Conservation (phyloP, 2,797 vertebrate species). For the Lutjanus argentimaculatus region DNA sequence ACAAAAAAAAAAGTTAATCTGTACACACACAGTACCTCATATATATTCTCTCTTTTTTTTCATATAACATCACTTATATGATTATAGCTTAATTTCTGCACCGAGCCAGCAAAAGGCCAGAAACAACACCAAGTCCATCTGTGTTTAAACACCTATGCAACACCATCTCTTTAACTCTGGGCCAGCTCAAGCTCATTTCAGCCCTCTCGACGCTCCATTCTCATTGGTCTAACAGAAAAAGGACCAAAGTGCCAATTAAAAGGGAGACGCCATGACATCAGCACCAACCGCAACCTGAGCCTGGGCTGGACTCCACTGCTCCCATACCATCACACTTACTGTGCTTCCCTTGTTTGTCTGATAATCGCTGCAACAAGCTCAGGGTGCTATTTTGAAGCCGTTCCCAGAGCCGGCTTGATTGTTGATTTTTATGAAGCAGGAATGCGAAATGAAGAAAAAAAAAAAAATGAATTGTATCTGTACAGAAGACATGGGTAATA, state of each 20-base stretch:
- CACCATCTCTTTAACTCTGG: slow-evolving; percentile 48
- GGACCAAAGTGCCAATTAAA: slow-evolving; percentile 70
- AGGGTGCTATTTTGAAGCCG: slow-evolving; percentile 27
- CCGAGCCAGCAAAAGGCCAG: slow-evolving; percentile 59
- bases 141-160: slow-evolving; percentile 47
- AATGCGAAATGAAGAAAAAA: slow-evolving; percentile 68
- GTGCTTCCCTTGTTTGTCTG: slow-evolving; percentile 49
- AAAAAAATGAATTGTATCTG: slow-evolving; percentile 61
- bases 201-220: slow-evolving; percentile 39
- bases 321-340: slow-evolving; percentile 40
- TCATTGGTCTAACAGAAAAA: slow-evolving; percentile 62
- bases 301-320: slow-evolving; percentile 42
- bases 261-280: slow-evolving; percentile 50
- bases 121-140: slow-evolving; percentile 61
- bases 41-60: slow-evolving; percentile 54
- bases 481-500: slow-evolving; percentile 73
- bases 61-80: slow-evolving; percentile 67
- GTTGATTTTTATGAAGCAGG: slow-evolving; percentile 63
- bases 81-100: slow-evolving; percentile 80
- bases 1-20: slow-evolving; percentile 53
- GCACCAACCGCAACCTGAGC: slow-evolving; percentile 51
- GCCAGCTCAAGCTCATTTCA: slow-evolving; percentile 71
- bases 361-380: slow-evolving; percentile 34
- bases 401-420: slow-evolving; percentile 52
- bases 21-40: slow-evolving; percentile 78